These are phyloP conservation scores for Lerista edwardsae DNA, from an alignment of 2,797 vertebrate genomes.

Conservation along the genomic window DNA sequence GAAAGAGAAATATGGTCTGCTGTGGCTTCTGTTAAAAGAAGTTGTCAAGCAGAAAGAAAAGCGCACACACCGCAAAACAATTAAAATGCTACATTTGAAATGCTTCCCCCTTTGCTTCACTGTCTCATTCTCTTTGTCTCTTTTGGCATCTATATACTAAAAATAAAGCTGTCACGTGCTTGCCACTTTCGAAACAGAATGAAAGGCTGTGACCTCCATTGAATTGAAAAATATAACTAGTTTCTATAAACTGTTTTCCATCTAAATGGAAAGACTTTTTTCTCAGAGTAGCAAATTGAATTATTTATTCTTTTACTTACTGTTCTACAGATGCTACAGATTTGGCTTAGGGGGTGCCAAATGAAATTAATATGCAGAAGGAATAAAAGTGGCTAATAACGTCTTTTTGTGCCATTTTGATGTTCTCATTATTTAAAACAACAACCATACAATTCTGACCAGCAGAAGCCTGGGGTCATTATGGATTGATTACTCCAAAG, in stretches of 20 bases:
- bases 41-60: constrained; percentile 29
- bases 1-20: constrained; percentile 37
- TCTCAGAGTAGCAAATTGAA: constrained; percentile 20
- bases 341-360: background rate
- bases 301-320: constrained; percentile 25
- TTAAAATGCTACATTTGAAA: constrained; percentile 1
- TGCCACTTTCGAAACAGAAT: constrained; percentile 5
- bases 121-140: background rate
- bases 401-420: no score
- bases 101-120: constrained; percentile 16
- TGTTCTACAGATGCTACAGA: background rate
- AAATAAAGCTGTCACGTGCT: constrained; percentile 23
- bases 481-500: background rate
- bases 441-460: background rate
- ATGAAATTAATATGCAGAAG: background rate
- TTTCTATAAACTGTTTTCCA: constrained; percentile 3
- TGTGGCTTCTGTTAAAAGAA: constrained; percentile 45
- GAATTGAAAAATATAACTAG: constrained; percentile 30
- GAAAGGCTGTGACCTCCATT: constrained; percentile 19
- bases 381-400: background rate
- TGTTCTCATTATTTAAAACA: background rate
- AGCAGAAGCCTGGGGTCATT: background rate
- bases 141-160: background rate
- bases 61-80: background rate
- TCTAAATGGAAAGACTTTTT: background rate